Percentiles rank a stretch among this genome's conserved stretches.
Evolutionary conservation across 2,888 invertebrate genomes (phyloP).

Genomic region (Endomychus coccineus): DNA sequence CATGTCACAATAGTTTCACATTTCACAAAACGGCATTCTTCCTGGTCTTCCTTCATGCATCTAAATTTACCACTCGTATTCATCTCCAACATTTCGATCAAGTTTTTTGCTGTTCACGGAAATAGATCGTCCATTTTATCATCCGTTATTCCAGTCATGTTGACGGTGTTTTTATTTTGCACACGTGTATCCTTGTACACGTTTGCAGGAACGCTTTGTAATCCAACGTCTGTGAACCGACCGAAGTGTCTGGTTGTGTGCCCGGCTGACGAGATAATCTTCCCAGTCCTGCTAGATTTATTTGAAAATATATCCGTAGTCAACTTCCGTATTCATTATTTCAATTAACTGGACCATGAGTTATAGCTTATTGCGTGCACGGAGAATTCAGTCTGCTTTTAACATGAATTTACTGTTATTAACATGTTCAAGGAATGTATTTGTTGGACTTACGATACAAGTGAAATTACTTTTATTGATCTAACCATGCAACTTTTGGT

Average conservation of each 20-base stretch:
- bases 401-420: too few relatives aligned
- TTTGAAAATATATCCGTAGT: constrained; percentile 18
- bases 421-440: too few relatives aligned
- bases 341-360: constrained; percentile 16
- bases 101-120: background rate
- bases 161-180: constrained; percentile 13
- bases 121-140: constrained; percentile 2
- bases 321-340: constrained; percentile 19
- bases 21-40: too few relatives aligned
- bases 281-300: constrained; percentile 14
- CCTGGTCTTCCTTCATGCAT: too few relatives aligned
- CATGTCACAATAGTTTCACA: too few relatives aligned
- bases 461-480: too few relatives aligned
- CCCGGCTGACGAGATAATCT: constrained; percentile 19
- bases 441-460: too few relatives aligned
- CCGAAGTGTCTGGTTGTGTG: constrained; percentile 16
- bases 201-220: constrained; percentile 17
- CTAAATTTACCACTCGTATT: too few relatives aligned
- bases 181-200: constrained; percentile 17
- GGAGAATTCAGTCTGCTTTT: too few relatives aligned
- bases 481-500: too few relatives aligned
- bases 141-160: background rate
- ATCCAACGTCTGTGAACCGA: constrained; percentile 16
- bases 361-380: too few relatives aligned
- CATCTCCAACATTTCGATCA: too few relatives aligned